Base-by-base conservation (phyloP, 2,797 vertebrate genomes). In the Enteromius argenteus region DNA sequence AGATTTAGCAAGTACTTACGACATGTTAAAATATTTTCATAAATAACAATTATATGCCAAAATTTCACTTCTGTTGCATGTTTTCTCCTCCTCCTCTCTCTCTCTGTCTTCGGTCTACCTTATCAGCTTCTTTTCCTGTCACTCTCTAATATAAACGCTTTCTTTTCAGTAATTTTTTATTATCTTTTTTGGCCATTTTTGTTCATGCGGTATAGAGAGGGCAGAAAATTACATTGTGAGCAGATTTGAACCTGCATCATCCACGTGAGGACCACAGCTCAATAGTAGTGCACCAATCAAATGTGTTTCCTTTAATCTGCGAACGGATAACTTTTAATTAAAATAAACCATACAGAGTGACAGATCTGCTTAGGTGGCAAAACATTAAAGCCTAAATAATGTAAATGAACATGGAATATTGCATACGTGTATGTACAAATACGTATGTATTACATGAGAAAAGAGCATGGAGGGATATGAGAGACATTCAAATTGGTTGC, bases 11-110 rank as follows among this genome's bases (percentile, higher is more conserved):
- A 71, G 66, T 78, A 79, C 66, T 84, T 84, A 84, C n/a, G 10
- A 79, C 30, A 79, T 84, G 82, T 60, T 84, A 79, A 84, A 84
- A 84, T 79, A 79, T 84, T 78, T 78, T 84, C 66, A 84, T 60
- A 53, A 79, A 84, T 84, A 84, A 84, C 82, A 84, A 84, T 79
- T 84, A 84, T 37, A 71, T 84, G 75, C 37, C 64, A 78, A 51
- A 78, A 78, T 49, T 72, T 62, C 37, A 79, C 75, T 79, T 60
- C 62, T 58, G n/a, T 42, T 19, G 32, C 32, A 39, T 77, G 62
- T 83, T 60, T 77, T 58, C 13, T 83, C 10, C n/a, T 51, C 67
- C 23, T 53, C 68, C 27, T 7, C 51, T n/a, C 69, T 35, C 69
- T 35, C 42, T 32, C n/a, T 62, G 27, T 69, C 37, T 84, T 56